These are phyloP conservation scores for Plutomurus gul DNA, from an alignment of 1,140 invertebrate genomes.

Conservation along the genomic window DNA sequence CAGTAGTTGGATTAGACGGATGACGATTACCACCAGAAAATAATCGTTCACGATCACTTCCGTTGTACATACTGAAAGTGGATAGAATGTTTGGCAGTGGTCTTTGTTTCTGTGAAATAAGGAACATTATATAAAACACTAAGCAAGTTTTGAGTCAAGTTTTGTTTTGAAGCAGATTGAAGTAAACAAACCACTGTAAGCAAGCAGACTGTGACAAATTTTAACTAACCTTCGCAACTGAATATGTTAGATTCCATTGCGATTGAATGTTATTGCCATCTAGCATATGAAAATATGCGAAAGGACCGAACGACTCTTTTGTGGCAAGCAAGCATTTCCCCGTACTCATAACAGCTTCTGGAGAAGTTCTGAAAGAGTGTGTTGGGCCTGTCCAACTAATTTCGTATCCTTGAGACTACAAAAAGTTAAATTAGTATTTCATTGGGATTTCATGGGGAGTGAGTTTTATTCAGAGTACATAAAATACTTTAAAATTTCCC, in stretches of 20 bases:
- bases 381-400: neutral
- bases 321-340: slow-evolving; percentile 1
- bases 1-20: neutral
- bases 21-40: neutral
- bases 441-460: too few species aligned
- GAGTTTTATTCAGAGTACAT: too few species aligned
- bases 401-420: neutral
- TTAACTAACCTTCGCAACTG: neutral
- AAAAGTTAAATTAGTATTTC: neutral
- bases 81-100: neutral
- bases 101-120: neutral
- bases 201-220: neutral
- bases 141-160: neutral
- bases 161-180: too few species aligned
- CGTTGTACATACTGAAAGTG: neutral
- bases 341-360: neutral
- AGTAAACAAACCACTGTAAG: too few species aligned
- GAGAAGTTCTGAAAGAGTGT: neutral
- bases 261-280: neutral
- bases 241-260: neutral
- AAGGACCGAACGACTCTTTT: neutral
- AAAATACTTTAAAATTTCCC: too few species aligned
- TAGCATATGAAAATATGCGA: neutral
- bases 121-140: neutral
- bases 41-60: neutral